A percentile compares a stretch with the other conserved stretches of the same genome.
phyloP scores from a whole-genome alignment of 2,888 invertebrate species.

The Drosophila macrospina region DNA sequence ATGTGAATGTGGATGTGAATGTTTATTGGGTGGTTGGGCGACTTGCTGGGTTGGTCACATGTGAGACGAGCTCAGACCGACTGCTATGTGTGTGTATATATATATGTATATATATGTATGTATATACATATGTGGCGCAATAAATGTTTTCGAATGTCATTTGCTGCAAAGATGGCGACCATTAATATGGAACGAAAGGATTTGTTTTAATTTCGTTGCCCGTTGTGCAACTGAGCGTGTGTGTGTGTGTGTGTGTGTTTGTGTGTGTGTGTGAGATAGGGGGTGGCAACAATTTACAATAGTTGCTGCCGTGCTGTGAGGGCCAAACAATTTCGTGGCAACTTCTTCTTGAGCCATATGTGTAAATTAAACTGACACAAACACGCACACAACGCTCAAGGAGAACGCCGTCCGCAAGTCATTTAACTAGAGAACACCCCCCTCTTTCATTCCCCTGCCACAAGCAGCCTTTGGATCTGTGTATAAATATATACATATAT shows the following conservation, averaged over 20 bases:
- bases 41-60: conserved; percentile 61
- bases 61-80: conserved; percentile 50
- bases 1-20: not conserved
- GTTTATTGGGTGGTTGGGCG: conserved; percentile 40
- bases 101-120: not conserved
- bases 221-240: conserved; percentile 27
- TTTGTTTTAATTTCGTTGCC: conserved; percentile 79
- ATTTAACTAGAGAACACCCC: conserved; percentile 41
- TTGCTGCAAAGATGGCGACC: conserved; percentile 82
- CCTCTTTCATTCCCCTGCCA: no score
- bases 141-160: conserved; percentile 82
- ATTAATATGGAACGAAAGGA: conserved; percentile 82
- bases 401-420: conserved; percentile 37
- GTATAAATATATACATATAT: no score
- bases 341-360: conserved; percentile 65
- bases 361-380: conserved; percentile 53
- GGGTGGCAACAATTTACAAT: conserved; percentile 60
- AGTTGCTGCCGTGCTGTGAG: conserved; percentile 50
- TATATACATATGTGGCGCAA: conserved; percentile 54
- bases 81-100: not conserved
- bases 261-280: conserved; percentile 1
- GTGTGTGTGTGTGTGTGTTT: not conserved
- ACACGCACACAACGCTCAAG: conserved; percentile 8
- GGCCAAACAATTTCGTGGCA: conserved; percentile 49
- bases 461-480: no score